Evolutionary conservation across 2,888 invertebrate genomes (phyloP).

Genomic region (Epiblema foenella): DNA sequence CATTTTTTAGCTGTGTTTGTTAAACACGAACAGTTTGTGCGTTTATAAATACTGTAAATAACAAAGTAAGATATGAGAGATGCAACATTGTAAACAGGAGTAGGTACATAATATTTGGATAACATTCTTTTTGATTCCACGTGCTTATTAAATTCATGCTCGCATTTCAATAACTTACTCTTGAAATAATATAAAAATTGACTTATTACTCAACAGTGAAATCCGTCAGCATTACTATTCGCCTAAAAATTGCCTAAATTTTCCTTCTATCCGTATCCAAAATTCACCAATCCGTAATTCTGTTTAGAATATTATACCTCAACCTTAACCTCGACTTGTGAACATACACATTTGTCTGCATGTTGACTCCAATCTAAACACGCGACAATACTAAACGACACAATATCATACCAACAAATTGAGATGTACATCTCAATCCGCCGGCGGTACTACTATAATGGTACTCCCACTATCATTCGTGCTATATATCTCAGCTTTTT

Average conservation of each 20-base stretch:
- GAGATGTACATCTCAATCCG: conserved; percentile 64
- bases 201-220: neutral
- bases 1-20: neutral
- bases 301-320: conserved; percentile 16
- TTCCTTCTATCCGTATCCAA: neutral
- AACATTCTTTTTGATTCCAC: neutral
- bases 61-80: neutral
- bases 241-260: neutral
- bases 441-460: conserved; percentile 76
- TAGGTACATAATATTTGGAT: neutral
- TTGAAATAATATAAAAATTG: neutral
- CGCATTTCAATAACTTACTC: conserved; percentile 1
- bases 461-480: conserved; percentile 77
- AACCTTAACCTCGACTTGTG: conserved; percentile 2
- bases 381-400: conserved; percentile 13
- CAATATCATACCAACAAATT: conserved; percentile 20
- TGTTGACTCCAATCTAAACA: conserved; percentile 9
- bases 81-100: neutral
- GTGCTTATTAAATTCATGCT: neutral
- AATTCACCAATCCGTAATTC: conserved; percentile 8
- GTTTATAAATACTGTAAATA: neutral
- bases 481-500: conserved; percentile 70
- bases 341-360: conserved; percentile 2
- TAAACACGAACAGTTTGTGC: neutral
- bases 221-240: neutral